A percentile compares a stretch with the other conserved stretches of the same genome.
Evolutionary conservation across 2,113 vertebrate genomes (phyloP).

Genomic region (Semnornis frantzii): DNA sequence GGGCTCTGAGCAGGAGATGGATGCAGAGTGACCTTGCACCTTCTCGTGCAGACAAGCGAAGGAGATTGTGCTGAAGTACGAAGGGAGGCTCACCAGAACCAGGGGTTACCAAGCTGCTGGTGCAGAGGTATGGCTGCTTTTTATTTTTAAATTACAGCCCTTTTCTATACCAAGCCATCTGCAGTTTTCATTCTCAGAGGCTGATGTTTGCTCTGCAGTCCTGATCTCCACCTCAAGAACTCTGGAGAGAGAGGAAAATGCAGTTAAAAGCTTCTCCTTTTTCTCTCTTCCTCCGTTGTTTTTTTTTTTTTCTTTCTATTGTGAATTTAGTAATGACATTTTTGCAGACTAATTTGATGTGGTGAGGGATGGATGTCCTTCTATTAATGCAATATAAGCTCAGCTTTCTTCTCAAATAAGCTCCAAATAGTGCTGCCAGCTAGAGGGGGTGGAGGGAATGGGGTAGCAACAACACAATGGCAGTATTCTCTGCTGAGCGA

Average conservation of each 20-base stretch:
- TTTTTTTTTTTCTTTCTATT: not conserved
- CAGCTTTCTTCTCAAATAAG: not conserved
- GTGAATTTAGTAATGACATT: not conserved
- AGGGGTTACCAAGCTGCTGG: conserved; percentile 96
- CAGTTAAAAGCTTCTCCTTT: not conserved
- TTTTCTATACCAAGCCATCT: not conserved
- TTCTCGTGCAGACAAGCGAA: conserved; percentile 86
- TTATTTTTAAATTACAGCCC: not conserved
- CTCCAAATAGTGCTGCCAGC: not conserved
- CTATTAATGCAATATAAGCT: not conserved
- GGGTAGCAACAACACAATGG: not conserved
- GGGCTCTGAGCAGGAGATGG: fast-evolving
- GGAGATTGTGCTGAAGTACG: conserved; percentile 92
- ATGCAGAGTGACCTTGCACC: not conserved
- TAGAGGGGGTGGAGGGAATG: not conserved
- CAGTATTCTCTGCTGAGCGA: not conserved
- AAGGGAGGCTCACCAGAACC: conserved; percentile 93
- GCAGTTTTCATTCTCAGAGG: not conserved
- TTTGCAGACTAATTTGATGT: not conserved
- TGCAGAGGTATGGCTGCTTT: conserved; percentile 83
- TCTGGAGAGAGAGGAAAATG: not conserved
- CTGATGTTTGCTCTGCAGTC: not conserved
- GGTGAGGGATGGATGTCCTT: not conserved
- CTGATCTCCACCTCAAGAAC: not conserved
- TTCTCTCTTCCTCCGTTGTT: too few species aligned